These are phyloP conservation scores for Griposia aprilina DNA, from an alignment of 2,888 invertebrate genomes.

Conservation along the genomic window DNA sequence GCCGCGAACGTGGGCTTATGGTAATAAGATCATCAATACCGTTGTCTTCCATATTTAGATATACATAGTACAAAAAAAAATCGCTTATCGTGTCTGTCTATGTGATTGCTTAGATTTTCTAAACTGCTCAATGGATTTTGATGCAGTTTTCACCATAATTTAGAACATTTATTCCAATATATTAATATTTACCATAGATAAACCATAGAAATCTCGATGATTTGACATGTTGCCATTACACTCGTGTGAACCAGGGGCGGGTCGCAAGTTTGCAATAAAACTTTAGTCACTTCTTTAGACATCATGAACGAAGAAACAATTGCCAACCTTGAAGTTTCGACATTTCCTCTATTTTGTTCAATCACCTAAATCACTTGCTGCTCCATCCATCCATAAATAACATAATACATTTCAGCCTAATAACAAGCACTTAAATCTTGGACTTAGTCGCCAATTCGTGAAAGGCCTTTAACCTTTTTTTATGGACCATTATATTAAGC, in stretches of 20 bases:
- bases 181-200: background rate
- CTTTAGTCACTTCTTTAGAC: background rate
- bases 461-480: constrained; percentile 63
- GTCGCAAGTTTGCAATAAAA: background rate
- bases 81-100: too few species aligned
- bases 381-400: constrained; percentile 33
- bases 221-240: background rate
- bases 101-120: too few species aligned
- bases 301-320: background rate
- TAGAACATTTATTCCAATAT: background rate
- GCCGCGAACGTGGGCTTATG: too few species aligned
- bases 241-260: too few species aligned
- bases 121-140: background rate
- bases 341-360: background rate
- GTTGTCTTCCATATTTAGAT: too few species aligned
- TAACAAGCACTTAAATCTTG: constrained; percentile 54
- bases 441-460: constrained; percentile 62
- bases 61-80: background rate
- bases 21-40: background rate
- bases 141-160: background rate
- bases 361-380: constrained; percentile 11
- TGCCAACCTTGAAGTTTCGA: background rate
- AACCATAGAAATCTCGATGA: background rate
- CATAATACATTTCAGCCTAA: constrained; percentile 39
- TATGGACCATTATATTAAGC: constrained; percentile 67